Evolutionary conservation across 2,113 vertebrate species (phyloP), one percentile per base, ranked within the genome.

Genomic region (Sardina pilchardus): DNA sequence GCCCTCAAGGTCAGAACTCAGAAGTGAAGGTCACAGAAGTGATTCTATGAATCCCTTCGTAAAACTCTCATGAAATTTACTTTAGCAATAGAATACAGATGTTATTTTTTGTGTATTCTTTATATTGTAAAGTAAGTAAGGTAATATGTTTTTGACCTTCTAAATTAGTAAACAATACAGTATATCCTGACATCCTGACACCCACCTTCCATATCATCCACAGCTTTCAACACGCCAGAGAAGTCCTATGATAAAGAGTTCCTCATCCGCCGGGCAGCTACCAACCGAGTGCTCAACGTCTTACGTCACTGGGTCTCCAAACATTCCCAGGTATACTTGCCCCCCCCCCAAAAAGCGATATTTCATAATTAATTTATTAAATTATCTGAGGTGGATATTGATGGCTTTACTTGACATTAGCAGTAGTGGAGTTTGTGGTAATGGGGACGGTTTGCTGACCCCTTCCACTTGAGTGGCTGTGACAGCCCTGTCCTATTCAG

Each of bases 231-330:
- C 94, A 97, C 92, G 87, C 94, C 93, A 0, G 98, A 99, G 90
- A 96, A 96, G 90, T 92, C 89, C 2, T 98, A 96, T 0, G 98
- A 99, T 93, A 99, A 99, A 92, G 97, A 99, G 82, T 99, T 99
- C 90, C 97, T 99, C 92, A 99, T 99, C 88, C 96, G 98, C 59
- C 92, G 98, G 90, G 97, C 98, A 0, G 98, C 98, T 12, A 99
- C 98, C 26, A 99, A 99, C 91, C 93, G 98, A 19, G 98, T 99
- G 0, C 95, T 99, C 47, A 99, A 99, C 8, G 98, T 99, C 83
- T 95, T 99, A 88, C 96, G 98, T 6, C 98, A 99, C 95, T 99
- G 98, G 98, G 97, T 99, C 63, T 99, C 97, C 87, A 99, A 99
- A 82, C 98, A 99, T 44, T 96, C 97, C 0, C 98, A 99, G 97